phyloP scores from a whole-genome alignment of 2,113 vertebrate genomes.

The Aramus guarauna region DNA sequence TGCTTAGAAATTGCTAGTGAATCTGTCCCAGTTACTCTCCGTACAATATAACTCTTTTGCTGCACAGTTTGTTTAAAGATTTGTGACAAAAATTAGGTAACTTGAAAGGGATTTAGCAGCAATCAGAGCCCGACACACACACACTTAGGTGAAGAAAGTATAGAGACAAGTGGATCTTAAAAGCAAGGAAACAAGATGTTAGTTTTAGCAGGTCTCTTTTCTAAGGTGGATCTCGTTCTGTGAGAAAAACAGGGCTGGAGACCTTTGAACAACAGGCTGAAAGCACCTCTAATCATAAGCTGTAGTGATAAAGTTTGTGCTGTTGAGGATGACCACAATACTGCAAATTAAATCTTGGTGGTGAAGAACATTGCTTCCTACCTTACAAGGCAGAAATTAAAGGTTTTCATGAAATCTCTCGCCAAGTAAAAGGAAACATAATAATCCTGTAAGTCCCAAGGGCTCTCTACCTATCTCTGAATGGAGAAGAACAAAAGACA shows the following conservation, averaged over 20 bases:
- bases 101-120: neutral
- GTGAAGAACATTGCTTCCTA: neutral
- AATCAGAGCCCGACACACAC: neutral
- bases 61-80: neutral
- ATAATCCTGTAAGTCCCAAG: conserved; percentile 8
- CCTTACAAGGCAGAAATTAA: conserved; percentile 23
- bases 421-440: neutral
- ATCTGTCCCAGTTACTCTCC: neutral
- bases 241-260: neutral
- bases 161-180: neutral
- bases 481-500: conserved; percentile 4
- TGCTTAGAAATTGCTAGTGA: neutral
- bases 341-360: conserved; percentile 32
- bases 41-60: neutral
- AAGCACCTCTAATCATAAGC: neutral
- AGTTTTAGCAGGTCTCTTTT: neutral
- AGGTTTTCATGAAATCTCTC: conserved; percentile 18
- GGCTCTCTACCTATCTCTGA: neutral
- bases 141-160: neutral
- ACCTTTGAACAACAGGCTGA: neutral
- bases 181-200: neutral
- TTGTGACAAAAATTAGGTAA: neutral
- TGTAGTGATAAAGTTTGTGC: neutral
- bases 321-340: conserved; percentile 27
- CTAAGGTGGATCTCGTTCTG: neutral